Evolutionary conservation across 2,888 invertebrate genomes (phyloP), one percentile per base, ranked within the genome.

Genomic region (Leptarthrus brevirostris): DNA sequence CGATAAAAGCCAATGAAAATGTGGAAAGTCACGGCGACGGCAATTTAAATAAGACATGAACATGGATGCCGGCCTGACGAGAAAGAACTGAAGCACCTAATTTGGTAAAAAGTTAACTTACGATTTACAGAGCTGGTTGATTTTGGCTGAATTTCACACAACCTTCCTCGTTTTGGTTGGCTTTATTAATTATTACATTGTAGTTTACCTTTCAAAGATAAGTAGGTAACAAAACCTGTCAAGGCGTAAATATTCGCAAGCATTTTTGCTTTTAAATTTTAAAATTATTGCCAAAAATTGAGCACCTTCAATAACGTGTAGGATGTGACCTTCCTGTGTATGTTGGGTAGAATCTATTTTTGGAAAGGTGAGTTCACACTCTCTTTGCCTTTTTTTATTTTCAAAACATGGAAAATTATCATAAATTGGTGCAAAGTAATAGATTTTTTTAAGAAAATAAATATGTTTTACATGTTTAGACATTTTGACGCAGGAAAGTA

Each of bases 141-240:
- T 40, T 40, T 40, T n/a, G 40, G n/a, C 40, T 40, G 40, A 40
- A 40, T 40, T 40, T 40, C 40, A 12, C 40, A 40, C 8, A 40
- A 40, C 40, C 40, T 40, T 36, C 12, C 10, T 58, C 36, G 18
- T 34, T 58, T 58, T 16, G 58, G 58, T n/a, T 8, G 5, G 34
- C 18, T 36, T 58, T 58, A 20, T 58, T 58, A 58, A 58, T 36
- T 58, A 36, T 36, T 34, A 16, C 22, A 22, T 34, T 58, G 58
- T 58, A 36, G 36, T 36, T n/a, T 18, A 20, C 36, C 58, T 40
- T 36, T 58, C 30, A 10, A 6, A 34, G 20, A 34, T 20, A 58
- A 20, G 34, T 58, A 36, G 58, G 36, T 36, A 58, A 36, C 58
- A 18, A 36, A 58, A 36, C 36, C 22, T 10, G 30, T 58, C 58